Conservation (phyloP, 2,888 invertebrate genomes). For the Argynnis bischoffii region DNA sequence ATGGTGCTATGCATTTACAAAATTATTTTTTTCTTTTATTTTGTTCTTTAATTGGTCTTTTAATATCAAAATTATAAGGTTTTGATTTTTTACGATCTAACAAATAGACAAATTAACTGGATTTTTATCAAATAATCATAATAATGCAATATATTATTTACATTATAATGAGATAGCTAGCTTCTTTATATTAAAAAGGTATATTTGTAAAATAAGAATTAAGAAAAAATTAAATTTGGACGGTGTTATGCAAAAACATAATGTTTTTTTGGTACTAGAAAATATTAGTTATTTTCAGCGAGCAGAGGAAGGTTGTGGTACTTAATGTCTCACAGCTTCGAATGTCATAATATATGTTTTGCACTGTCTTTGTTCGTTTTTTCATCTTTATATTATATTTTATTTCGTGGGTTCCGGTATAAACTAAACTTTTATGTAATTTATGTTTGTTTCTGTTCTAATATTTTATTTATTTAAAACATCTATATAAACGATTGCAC, state of each 20-base stretch:
- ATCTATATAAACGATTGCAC: neutral
- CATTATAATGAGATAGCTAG: too few species aligned
- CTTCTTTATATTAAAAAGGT: too few species aligned
- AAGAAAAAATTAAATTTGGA: too few species aligned
- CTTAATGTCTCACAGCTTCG: conserved; percentile 48
- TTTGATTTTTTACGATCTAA: too few species aligned
- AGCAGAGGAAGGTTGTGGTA: conserved; percentile 52
- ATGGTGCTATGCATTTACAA: too few species aligned
- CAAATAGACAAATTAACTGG: too few species aligned
- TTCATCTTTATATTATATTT: conserved; percentile 23
- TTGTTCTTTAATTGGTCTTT: too few species aligned
- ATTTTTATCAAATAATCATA: too few species aligned
- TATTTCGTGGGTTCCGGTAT: conserved; percentile 17
- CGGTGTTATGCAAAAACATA: neutral
- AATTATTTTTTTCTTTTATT: too few species aligned
- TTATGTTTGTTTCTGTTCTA: neutral
- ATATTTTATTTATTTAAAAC: neutral
- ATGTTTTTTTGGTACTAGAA: neutral
- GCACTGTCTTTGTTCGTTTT: conserved; percentile 66
- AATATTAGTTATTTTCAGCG: conserved; percentile 51
- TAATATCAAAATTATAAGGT: too few species aligned
- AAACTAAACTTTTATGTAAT: neutral
- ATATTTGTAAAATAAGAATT: neutral
- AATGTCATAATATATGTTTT: conserved; percentile 51
- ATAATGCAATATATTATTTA: too few species aligned